Evolutionary conservation across 2,113 vertebrate genomes (phyloP).

Genomic region (Sphaerodactylus townsendi): DNA sequence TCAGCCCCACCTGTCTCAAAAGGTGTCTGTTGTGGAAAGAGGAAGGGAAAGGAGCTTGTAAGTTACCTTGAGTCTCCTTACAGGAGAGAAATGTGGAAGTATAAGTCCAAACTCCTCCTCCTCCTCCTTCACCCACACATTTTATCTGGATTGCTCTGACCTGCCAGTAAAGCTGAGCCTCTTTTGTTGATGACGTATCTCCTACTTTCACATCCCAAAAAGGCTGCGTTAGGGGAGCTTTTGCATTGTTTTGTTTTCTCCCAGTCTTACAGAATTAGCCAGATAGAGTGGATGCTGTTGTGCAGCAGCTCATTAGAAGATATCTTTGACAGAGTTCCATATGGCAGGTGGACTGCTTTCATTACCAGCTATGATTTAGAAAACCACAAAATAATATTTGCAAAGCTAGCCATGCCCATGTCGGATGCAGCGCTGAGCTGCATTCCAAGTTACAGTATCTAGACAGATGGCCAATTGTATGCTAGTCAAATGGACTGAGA

Average conservation of each 20-base stretch:
- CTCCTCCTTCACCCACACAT: not conserved
- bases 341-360: not conserved
- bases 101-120: no score
- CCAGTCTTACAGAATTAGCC: not conserved
- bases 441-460: constrained; percentile 20
- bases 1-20: no score
- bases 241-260: not conserved
- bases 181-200: not conserved
- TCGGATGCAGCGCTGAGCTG: not conserved
- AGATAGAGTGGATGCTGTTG: not conserved
- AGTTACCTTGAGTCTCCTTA: no score
- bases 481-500: constrained; percentile 26
- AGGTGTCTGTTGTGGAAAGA: no score
- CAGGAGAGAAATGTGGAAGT: no score
- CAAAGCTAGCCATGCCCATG: constrained; percentile 27
- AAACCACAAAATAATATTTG: constrained; percentile 48
- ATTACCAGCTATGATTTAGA: constrained; percentile 19
- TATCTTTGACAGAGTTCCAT: constrained; percentile 30
- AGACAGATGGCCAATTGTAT: constrained; percentile 46
- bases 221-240: not conserved
- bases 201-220: not conserved
- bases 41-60: no score
- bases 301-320: constrained; percentile 5
- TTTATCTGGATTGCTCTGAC: not conserved
- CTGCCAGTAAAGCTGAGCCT: not conserved